Percentiles rank a stretch among this genome's conserved stretches.
Conservation (phyloP, 2,888 invertebrate species). For the Apotomis turbidana region DNA sequence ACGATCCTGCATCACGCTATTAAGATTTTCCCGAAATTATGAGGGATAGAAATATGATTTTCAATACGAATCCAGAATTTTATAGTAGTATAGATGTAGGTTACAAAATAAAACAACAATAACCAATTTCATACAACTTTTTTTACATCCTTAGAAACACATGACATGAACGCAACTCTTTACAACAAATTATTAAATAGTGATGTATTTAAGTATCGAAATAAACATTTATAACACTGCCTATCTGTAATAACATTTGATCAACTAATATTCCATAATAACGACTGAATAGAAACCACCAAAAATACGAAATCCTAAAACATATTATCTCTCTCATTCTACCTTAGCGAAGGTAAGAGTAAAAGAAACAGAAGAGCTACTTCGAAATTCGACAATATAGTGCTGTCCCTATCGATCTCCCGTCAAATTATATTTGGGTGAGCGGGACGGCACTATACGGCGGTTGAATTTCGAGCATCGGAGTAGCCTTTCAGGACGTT, state of each 20-base stretch:
- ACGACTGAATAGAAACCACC: slow-evolving; percentile 9
- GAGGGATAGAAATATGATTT: no score
- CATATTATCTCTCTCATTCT: slow-evolving; percentile 2
- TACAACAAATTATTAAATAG: slow-evolving; percentile 74
- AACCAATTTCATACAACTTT: slow-evolving; percentile 64
- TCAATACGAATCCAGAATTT: no score
- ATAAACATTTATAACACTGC: slow-evolving; percentile 61
- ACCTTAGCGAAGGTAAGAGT: neutral
- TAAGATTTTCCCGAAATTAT: no score
- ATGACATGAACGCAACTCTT: slow-evolving; percentile 65
- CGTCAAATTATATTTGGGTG: no score
- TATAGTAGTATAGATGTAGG: no score
- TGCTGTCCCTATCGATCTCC: no score
- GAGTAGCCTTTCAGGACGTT: neutral
- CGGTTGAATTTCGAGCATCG: no score
- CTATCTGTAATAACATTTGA: slow-evolving; percentile 34
- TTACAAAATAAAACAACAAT: slow-evolving; percentile 52
- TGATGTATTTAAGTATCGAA: slow-evolving; percentile 67
- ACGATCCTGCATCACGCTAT: no score
- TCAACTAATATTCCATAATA: slow-evolving; percentile 21
- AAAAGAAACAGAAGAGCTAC: neutral
- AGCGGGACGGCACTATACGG: no score
- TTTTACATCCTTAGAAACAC: slow-evolving; percentile 68
- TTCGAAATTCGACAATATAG: no score
- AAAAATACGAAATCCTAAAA: neutral